Base-by-base conservation (phyloP, 2,888 invertebrate genomes). In the Psococerastis gibbosa region DNA sequence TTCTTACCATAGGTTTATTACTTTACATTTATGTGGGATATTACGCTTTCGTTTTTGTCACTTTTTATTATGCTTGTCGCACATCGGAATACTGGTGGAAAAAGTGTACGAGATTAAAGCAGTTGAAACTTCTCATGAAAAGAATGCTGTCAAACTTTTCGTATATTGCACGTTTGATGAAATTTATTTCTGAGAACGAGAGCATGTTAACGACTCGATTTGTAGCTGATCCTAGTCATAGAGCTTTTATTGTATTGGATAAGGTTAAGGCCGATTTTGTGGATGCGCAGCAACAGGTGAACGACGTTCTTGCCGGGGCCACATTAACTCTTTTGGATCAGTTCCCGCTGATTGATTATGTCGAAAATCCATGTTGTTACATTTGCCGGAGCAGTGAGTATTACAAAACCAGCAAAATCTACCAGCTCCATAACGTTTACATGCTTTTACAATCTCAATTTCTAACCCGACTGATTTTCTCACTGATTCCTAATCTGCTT, bases 21-120 rank as follows among this genome's bases (percentile, higher is more conserved):
- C 11, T 38, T 9, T 38, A 38, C 38, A 13, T 17, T 17, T 9
- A 20, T 5, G 11, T 38, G 13, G 38, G 38, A 22, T 18, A 20
- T 38, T 38, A 38, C 11, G 20, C 22, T 4, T 38, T 38, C 11
- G 6, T 38, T 5, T 20, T 38, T 3, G 22, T 38, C 13, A 18
- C 38, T 6, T 16, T 38, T 18, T 38, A 18, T 20, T 38, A 38
- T 18, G 38, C 38, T 13, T 38, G 20, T 11, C 16, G 22, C 6
- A 22, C 38, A n/a, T 38, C 38, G n/a, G 38, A 38, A n/a, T 38
- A 38, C 20, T 20, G 15, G 22, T 38, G 38, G 38, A 15, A 17
- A 38, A 38, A 38, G 11, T 20, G 20, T 38, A 20, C n/a, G 20
- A 15, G 38, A 6, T 22, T 20, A 38, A 38, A 38, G 13, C 38